Evolutionary conservation across 2,797 vertebrate genomes (phyloP).

Genomic region (Scolopax rusticola): DNA sequence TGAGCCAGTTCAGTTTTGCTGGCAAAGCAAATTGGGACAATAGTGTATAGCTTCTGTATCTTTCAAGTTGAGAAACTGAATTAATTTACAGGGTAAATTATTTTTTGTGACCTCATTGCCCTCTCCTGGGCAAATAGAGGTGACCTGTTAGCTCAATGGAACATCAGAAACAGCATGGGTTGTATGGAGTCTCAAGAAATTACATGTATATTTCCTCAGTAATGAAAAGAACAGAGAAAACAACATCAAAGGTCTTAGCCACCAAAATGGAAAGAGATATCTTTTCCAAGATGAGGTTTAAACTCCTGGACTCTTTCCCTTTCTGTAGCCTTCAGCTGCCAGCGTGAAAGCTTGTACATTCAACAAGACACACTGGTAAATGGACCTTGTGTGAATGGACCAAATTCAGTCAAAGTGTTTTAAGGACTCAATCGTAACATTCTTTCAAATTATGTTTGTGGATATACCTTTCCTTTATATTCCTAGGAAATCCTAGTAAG

Average conservation of each 20-base stretch:
- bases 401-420: neutral
- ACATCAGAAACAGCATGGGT: neutral
- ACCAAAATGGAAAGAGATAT: neutral
- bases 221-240: neutral
- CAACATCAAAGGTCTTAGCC: neutral
- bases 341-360: neutral
- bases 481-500: neutral
- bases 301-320: neutral
- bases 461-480: neutral
- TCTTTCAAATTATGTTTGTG: neutral
- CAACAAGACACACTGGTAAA: neutral
- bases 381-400: rapidly evolving
- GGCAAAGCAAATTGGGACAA: neutral
- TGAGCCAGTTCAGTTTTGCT: neutral
- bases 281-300: neutral
- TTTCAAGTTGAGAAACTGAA: neutral
- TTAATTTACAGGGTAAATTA: neutral
- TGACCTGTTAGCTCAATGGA: neutral
- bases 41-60: neutral
- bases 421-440: neutral
- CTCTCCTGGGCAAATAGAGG: neutral
- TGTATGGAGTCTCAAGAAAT: neutral
- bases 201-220: neutral
- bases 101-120: neutral
- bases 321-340: neutral